Evolutionary conservation across 2,888 invertebrate species (phyloP), one percentile per base, ranked within the genome.

Genomic region (Meteorus cinctellus): DNA sequence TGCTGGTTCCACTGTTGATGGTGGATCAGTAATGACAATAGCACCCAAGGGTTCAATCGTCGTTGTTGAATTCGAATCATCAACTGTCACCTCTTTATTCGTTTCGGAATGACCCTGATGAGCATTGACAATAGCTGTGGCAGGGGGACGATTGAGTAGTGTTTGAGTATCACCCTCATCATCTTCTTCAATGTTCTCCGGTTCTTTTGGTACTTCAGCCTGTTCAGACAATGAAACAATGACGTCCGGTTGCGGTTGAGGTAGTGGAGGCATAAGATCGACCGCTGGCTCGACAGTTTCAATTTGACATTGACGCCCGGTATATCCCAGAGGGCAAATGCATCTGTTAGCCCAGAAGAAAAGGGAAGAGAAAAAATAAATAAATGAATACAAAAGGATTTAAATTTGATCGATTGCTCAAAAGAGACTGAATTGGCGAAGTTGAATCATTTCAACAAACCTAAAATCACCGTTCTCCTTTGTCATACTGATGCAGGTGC

Each of bases 401-500:
- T 4, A 67, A 48, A 27, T 68, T 68, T 45, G 45, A 68, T 68
- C 16, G 48, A 68, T 45, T 29, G 45, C n/a, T 31, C 5, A 16
- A 66, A 19, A n/a, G n/a, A 24, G 59, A 31, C 8, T 55, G 16
- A 62, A 0, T 62, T 24, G 27, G 16, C 4, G 74, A 41, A 71
- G 66, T 29, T 14, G 29, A 93, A 90, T 86, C 36, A 65, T 19
- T 90, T 86, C 8, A 55, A 55, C 55, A 19, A 95, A 96, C 82
- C 93, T 93, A 90, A 92, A 96, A 86, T 91, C 90, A 1, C 96
- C 96, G 72, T 96, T 96, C 72, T 94, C 94, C 75, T 94, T 93
- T 48, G 94, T 94, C 77, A 95, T 86, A 66, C 96, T 96, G 73
- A 94, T 92, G 88, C 97, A 97, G 84, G 94, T 95, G 0, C 95